Base-by-base conservation (phyloP, 2,888 invertebrate species). In the Tenthredo distinguenda region DNA sequence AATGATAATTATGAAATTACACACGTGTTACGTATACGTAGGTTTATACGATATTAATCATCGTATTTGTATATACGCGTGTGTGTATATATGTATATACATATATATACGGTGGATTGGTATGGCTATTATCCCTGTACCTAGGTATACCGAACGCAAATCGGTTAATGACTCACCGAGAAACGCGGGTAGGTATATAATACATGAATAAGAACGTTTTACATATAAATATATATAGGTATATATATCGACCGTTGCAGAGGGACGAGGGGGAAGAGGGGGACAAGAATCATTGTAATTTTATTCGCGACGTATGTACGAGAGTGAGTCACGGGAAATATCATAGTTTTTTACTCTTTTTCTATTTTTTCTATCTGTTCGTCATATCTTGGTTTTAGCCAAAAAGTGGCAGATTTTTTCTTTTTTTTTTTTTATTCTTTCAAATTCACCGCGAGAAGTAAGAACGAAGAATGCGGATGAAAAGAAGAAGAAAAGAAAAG, bases 81-180 rank as follows among this genome's bases (percentile, higher is more conserved):
- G 26, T 26, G 26, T 26, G 1, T 26, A 26, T 26, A 26, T 26
- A 26, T 26, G 1, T 26, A 26, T 26, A 26, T 26, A 26, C 1
- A 26, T 15, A 26, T 37, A 3, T 34, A 26, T 18, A 6, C 50
- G 50, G 50, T 50, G 18, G 4, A 34, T 18, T 34, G 1, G 12
- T 37, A 37, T 3, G 5, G 40, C 7, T 12, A 47, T 74, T 12
- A 74, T 74, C 74, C 43, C 47, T 71, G 40, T n/a, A 15, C n/a
- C 12, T n/a, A n/a, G 0, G n/a, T 4, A n/a, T 12, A 9, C 3
- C 9, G 1, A 21, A n/a, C 40, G 37, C 9, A 21, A 6, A 9
- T 21, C 26, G 47, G 76, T 76, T n/a, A 26, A 76, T 76, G 76
- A 76, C 50, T 76, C 76, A 76, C 15, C 26, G 7, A 15, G 40